phyloP scores from a whole-genome alignment of 2,797 vertebrate genomes.

The Atherinosoma microstoma region DNA sequence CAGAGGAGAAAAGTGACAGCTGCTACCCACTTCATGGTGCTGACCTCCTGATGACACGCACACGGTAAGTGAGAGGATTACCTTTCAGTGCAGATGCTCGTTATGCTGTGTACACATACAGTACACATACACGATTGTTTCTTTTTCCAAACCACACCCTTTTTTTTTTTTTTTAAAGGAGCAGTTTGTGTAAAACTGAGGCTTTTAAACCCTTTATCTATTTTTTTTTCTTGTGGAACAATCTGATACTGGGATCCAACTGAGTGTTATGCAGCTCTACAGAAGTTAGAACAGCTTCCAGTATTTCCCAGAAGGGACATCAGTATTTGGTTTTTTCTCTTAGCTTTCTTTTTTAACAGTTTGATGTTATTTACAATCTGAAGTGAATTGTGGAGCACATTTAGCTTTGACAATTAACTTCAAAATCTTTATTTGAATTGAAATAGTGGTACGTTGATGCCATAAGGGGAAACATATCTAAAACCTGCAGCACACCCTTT shows the following conservation, averaged over 20 bases:
- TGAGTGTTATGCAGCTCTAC: not conserved
- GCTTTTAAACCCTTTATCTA: not conserved
- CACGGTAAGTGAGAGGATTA: constrained; percentile 35
- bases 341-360: not conserved
- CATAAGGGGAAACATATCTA: not conserved
- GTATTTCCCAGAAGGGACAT: not conserved
- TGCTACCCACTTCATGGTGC: constrained; percentile 63
- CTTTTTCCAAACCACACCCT: not conserved
- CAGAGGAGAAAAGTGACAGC: constrained; percentile 61
- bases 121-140: not conserved
- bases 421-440: not conserved
- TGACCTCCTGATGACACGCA: constrained; percentile 60
- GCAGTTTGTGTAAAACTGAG: not conserved
- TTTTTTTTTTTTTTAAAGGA: not conserved
- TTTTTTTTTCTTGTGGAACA: not conserved
- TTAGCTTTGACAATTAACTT: not conserved
- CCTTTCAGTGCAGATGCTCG: constrained; percentile 67
- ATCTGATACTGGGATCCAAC: not conserved
- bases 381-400: not conserved
- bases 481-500: not conserved
- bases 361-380: not conserved
- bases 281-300: not conserved
- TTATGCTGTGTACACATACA: constrained; percentile 33
- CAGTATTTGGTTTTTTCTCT: not conserved
- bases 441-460: not conserved